Base-by-base conservation (phyloP, 53 echinoderm and acorn worm species). In the Stichopus horrens region DNA sequence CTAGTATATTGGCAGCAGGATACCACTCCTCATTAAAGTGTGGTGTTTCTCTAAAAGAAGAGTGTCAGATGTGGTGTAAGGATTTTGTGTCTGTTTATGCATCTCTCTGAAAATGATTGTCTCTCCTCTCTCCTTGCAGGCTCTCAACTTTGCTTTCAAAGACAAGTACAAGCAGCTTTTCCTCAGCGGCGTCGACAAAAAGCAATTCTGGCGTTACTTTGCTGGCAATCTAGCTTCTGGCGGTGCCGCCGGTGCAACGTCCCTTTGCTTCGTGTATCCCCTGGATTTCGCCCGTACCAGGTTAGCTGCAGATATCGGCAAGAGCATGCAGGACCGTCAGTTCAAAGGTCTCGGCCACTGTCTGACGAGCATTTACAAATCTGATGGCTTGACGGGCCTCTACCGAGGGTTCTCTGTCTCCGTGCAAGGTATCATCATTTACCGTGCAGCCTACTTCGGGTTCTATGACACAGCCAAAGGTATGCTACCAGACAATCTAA, bases 111-210 rank as follows among this genome's bases (percentile, higher is more conserved):
- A 37, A 0, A 2, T 37, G 37, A 2, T 37, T 37, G 37, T 16
- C 53, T 77, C 9, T 63, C 4, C 10, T 88, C 0, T 88, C 66
- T 37, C 83, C 23, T 23, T 10, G 14, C 75, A 95, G 93, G 94
- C 93, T 68, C 93, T 98, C 58, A 95, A 98, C 89, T 98, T 96
- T 93, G 98, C 96, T 88, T 98, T 98, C 91, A 96, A 98, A 88
- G 96, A 98, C 89, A 98, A 96, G 89, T 98, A 98, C 94, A 95
- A 96, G 96, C 93, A 90, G 80, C 74, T 98, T 54, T 97, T 97
- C 87, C 86, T 98, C n/a, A 82, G 81, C 78, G 92, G 92, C 52
- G 92, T 98, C 52, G 95, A 95, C 90, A 96, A 96, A 92, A 94
- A 88, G 89, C 94, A 96, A 51, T 96, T 98, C 92, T 90, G 84